Evolutionary conservation across 2,113 vertebrate genomes (phyloP).

Genomic region (Eudorcas thomsonii): DNA sequence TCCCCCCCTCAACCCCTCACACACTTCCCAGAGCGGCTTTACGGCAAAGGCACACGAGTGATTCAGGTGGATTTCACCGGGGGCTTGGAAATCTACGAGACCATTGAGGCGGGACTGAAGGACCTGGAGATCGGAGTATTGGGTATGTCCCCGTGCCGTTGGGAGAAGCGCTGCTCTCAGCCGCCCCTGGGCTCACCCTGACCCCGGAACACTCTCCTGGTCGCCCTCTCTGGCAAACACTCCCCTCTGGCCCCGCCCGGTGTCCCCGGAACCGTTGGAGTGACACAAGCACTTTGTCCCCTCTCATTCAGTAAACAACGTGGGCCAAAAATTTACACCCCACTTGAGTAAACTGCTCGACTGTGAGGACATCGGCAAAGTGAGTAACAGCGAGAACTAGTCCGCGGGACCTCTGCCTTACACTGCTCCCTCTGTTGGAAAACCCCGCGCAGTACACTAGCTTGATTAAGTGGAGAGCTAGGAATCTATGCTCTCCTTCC

Average conservation of each 20-base stretch:
- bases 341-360: rapidly evolving
- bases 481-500: not conserved
- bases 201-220: not conserved
- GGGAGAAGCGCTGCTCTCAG: not conserved
- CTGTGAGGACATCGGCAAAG: not conserved
- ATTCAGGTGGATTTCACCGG: constrained; percentile 83
- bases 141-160: constrained; percentile 66
- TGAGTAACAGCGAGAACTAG: not conserved
- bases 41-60: constrained; percentile 74
- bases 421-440: not conserved
- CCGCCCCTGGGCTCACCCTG: too few relatives aligned
- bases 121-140: constrained; percentile 85
- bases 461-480: not conserved
- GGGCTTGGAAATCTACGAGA: constrained; percentile 78
- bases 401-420: rapidly evolving
- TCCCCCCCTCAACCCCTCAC: not conserved
- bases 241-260: not conserved
- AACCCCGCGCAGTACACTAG: rapidly evolving
- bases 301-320: constrained; percentile 19
- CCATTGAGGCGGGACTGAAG: constrained; percentile 72
- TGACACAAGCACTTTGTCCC: not conserved
- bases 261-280: not conserved
- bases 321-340: rapidly evolving
- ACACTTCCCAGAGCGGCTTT: constrained; percentile 70
- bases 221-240: not conserved